phyloP scores from a whole-genome alignment of 1,140 invertebrate genomes.

The Anastatus disparis region DNA sequence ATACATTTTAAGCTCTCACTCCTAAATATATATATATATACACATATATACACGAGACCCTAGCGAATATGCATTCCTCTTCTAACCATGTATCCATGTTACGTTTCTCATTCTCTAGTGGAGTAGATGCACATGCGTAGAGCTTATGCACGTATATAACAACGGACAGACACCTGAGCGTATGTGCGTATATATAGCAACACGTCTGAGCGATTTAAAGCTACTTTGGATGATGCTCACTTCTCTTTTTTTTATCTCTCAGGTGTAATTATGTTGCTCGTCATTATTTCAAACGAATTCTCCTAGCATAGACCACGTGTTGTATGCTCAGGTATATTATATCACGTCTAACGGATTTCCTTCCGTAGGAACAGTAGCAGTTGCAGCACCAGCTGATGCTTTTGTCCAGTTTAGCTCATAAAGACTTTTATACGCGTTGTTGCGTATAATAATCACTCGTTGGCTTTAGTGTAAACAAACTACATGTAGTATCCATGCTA shows the following conservation, averaged over 20 bases:
- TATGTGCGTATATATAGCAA: too few relatives aligned
- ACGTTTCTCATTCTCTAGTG: too few relatives aligned
- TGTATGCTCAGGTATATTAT: not conserved
- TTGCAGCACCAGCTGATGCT: not conserved
- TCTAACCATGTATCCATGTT: not conserved
- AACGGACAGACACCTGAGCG: not conserved
- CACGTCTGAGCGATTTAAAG: constrained; percentile 13
- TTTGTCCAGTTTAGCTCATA: not conserved
- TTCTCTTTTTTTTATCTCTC: constrained; percentile 17
- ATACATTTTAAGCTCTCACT: not conserved
- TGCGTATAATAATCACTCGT: too few relatives aligned
- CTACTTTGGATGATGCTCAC: constrained; percentile 30
- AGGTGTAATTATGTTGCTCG: constrained; percentile 39
- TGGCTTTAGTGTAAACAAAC: too few relatives aligned
- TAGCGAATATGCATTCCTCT: not conserved
- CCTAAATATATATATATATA: constrained; percentile 42
- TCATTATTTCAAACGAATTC: constrained; percentile 45
- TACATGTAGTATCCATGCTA: too few relatives aligned
- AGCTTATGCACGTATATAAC: not conserved
- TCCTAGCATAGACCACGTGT: not conserved
- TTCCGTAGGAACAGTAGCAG: not conserved
- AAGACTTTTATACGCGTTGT: not conserved
- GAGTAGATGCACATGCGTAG: too few relatives aligned
- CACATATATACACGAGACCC: not conserved
- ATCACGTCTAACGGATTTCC: not conserved